A percentile compares a stretch with the other conserved stretches of the same genome.
phyloP scores from a whole-genome alignment of 2,113 vertebrate species.

The Erpornis zantholeuca region DNA sequence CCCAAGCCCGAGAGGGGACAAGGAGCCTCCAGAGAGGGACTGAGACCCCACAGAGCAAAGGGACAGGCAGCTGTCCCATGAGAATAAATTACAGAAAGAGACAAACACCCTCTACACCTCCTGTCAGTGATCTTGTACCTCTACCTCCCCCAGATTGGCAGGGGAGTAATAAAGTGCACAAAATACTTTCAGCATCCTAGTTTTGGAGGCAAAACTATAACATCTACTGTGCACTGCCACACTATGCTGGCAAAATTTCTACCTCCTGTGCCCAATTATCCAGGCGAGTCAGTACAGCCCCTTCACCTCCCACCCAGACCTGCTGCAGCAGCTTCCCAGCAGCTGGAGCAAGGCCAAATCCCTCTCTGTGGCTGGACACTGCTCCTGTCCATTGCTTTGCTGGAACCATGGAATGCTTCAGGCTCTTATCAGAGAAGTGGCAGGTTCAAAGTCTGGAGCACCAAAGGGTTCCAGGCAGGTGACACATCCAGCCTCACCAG shows the following conservation, averaged over 20 bases:
- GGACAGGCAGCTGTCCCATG: not conserved
- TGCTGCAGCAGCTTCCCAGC: not conserved
- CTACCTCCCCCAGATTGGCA: not conserved
- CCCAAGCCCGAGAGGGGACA: not conserved
- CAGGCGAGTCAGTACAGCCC: not conserved
- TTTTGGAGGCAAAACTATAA: not conserved
- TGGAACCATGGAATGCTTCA: not conserved
- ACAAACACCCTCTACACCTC: not conserved
- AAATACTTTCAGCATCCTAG: not conserved
- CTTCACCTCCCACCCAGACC: not conserved
- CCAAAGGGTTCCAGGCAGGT: not conserved
- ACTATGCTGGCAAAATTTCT: not conserved
- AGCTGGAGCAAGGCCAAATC: fast-evolving
- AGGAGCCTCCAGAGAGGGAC: not conserved
- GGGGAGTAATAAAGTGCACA: not conserved
- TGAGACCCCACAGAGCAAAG: not conserved
- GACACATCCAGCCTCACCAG: not conserved
- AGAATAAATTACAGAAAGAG: not conserved
- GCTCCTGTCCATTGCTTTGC: fast-evolving
- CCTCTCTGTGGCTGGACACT: not conserved
- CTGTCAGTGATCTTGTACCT: not conserved
- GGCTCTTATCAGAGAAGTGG: not conserved
- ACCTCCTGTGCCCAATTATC: not conserved
- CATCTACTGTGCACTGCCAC: not conserved
- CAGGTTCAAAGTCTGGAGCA: not conserved